Percentiles rank a stretch among this genome's conserved stretches.
Conservation (phyloP, 2,113 vertebrate genomes). For the Leucosticte australis region DNA sequence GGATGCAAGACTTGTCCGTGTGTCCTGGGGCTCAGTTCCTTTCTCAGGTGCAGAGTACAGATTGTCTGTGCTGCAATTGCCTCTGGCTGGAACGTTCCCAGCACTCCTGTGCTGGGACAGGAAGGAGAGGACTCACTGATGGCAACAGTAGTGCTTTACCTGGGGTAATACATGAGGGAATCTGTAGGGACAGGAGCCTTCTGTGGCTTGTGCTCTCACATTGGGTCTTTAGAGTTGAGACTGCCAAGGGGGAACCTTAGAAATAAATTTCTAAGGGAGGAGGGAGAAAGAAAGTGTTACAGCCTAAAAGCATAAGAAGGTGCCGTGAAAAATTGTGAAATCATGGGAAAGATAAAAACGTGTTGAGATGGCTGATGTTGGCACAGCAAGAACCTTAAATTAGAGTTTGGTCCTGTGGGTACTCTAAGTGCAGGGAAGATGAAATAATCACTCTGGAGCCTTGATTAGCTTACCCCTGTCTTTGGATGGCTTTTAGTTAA, state of each 20-base stretch:
- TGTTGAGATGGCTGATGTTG: not conserved
- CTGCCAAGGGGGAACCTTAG: not conserved
- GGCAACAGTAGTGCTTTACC: not conserved
- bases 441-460: not conserved
- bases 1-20: accelerated
- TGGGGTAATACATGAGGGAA: not conserved
- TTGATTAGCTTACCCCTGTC: not conserved
- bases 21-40: not conserved
- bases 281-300: not conserved
- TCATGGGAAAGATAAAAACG: not conserved
- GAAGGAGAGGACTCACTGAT: not conserved
- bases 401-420: not conserved
- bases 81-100: not conserved
- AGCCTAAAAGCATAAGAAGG: not conserved
- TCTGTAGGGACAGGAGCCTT: not conserved
- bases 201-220: not conserved
- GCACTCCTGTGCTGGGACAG: not conserved
- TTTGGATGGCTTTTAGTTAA: not conserved
- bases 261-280: not conserved
- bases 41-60: not conserved
- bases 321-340: not conserved
- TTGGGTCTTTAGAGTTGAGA: not conserved
- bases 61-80: not conserved
- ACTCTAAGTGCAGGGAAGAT: not conserved
- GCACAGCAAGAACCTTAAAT: not conserved